These are phyloP conservation scores for Diplodus puntazzo DNA, from an alignment of 2,797 vertebrate species.

Conservation along the genomic window DNA sequence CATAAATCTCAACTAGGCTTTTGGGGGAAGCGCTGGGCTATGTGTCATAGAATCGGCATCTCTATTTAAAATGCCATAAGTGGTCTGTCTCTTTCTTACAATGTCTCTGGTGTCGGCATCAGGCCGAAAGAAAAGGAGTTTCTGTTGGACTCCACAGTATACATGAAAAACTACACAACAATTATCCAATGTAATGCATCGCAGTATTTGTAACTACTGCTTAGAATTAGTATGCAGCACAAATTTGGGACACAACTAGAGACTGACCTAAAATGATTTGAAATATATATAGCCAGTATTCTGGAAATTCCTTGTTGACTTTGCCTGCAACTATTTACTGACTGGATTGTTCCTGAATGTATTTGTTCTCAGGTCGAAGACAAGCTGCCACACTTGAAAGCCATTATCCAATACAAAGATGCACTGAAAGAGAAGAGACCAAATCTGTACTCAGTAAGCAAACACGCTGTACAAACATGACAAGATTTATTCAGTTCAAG, in stretches of 20 bases:
- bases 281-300: background rate
- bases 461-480: rapidly evolving
- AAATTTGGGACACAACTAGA: background rate
- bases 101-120: too few relatives aligned
- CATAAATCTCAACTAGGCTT: too few relatives aligned
- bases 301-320: background rate
- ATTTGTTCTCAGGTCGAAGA: slow-evolving; percentile 84
- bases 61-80: too few relatives aligned
- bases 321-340: background rate
- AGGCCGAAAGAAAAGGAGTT: too few relatives aligned
- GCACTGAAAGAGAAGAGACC: slow-evolving; percentile 86
- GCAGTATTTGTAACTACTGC: background rate
- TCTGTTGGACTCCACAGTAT: too few relatives aligned
- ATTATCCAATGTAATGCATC: too few relatives aligned
- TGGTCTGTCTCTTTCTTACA: too few relatives aligned
- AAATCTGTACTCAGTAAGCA: slow-evolving; percentile 93
- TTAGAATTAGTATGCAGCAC: background rate
- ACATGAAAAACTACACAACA: too few relatives aligned
- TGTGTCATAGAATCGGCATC: too few relatives aligned
- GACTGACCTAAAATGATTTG: background rate
- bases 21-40: too few relatives aligned
- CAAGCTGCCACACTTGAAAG: slow-evolving; percentile 90
- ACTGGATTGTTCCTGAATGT: background rate
- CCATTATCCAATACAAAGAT: slow-evolving; percentile 91
- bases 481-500: background rate